Evolutionary conservation across 1,140 invertebrate genomes (phyloP), one percentile per base, ranked within the genome.

Genomic region (Delia radicum): DNA sequence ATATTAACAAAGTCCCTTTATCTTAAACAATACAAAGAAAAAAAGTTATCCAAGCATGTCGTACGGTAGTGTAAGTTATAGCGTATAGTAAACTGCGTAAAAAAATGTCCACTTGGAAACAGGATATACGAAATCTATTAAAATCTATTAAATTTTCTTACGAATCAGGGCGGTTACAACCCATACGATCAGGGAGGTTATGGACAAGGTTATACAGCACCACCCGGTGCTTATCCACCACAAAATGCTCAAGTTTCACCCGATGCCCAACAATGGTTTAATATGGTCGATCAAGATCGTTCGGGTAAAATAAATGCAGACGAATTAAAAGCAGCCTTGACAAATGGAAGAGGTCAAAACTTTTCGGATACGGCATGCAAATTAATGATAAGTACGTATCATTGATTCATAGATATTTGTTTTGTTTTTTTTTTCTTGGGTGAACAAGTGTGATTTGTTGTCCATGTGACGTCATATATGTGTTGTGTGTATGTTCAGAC

Each of bases 331-430:
- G 87, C 90, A 6, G 95, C 95, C 5, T 87, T 97, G 3, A 91
- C 95, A 7, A 96, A 96, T 88, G 94, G 93, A 31, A 94, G 96
- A 87, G 95, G 95, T 27, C 90, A 93, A 75, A 91, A 92, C 76
- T 97, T 97, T 84, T 95, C 94, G 55, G 91, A 94, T 75, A 92
- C 91, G 77, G 93, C 94, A 33, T 96, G 95, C 85, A 91, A 91
- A 77, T 87, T 97, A n/a, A 96, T 97, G 94, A 95, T 97, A 81
- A 92, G 94, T 94, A 89, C 87, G 87, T 87, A 81, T 21, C 27
- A 33, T 21, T 26, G 4, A 1, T 7, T 55, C 5, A 55, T 33
- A 12, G 26, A 10, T 10, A 28, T 27, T 63, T 63, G 3, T 63
- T 28, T 27, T 27, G 15, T 24, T 69, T 65, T 10, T 37, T 28